These are phyloP conservation scores for Clarias fuscus DNA, from an alignment of 2,797 vertebrate species.

Conservation along the genomic window DNA sequence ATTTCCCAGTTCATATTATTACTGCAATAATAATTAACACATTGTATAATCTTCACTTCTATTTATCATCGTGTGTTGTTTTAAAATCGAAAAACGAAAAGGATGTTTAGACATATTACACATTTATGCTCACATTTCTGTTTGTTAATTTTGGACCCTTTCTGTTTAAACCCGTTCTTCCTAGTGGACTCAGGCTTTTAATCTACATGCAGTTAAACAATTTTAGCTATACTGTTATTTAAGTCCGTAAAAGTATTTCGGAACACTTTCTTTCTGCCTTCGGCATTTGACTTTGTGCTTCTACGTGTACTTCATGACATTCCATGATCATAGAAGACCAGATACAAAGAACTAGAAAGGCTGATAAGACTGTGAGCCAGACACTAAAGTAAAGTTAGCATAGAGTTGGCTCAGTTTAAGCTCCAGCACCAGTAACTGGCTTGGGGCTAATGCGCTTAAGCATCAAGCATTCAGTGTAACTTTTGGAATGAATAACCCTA, in stretches of 20 bases:
- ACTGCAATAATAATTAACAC: slow-evolving; percentile 3
- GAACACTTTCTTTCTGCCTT: background rate
- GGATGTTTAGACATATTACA: background rate
- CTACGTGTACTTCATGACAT: slow-evolving; percentile 4
- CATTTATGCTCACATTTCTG: background rate
- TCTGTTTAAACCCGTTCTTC: background rate
- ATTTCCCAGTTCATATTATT: background rate
- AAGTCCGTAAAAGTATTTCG: slow-evolving; percentile 1
- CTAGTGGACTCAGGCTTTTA: slow-evolving; percentile 20
- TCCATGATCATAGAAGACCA: slow-evolving; percentile 15
- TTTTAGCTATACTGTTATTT: background rate
- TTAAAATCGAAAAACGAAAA: background rate
- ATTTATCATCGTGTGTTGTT: too few relatives aligned
- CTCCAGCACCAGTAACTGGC: background rate
- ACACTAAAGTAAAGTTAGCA: background rate
- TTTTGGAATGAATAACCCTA: background rate
- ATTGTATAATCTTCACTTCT: slow-evolving; percentile 1
- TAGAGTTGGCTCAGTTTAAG: background rate
- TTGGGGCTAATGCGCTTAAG: background rate
- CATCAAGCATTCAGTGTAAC: background rate
- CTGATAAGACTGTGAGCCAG: background rate
- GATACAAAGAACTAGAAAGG: background rate
- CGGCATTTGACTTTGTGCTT: background rate
- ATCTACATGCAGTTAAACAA: background rate
- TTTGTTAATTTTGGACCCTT: background rate